Base-by-base conservation (phyloP, 2,888 invertebrate genomes). In the Cryptosula pallasiana region DNA sequence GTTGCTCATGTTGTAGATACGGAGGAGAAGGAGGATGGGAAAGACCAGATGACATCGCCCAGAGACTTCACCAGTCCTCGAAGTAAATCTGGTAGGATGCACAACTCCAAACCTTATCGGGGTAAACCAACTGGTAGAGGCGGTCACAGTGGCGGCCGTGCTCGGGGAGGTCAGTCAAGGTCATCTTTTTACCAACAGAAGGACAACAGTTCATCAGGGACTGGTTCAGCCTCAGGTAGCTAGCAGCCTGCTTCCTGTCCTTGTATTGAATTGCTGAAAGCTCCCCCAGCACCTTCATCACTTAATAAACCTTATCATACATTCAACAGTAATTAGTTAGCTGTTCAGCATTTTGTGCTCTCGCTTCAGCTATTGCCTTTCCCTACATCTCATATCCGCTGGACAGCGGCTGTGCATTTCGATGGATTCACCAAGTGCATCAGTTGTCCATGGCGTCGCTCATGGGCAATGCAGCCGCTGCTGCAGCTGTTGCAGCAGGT, bases 401-500 rank as follows among this genome's bases (percentile, higher is more conserved):
- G n/a, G 45, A 45, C 45, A 45, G 45, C 20, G 45, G 45, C 45
- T 45, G 20, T 45, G 5, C 45, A 5, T 5, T 45, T 5, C 45
- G 20, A 45, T 45, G 45, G 45, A 13, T 45, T 5, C 45, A 29
- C 69, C 69, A 34, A 13, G 34, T 25, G 35, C 29, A 35, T 5
- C 69, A 69, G 5, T 9, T 69, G 69, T 27, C 58, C 9, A 35
- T 29, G 69, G 69, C 35, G 16, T 5, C 69, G 35, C 69, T 29
- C 23, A 57, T 63, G 13, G 54, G 32, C 1, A 58, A 35, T 45
- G 45, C 45, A 13, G 5, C 45, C 5, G 9, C 20, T 5, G 45
- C 9, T 45, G 45, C 45, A 13, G 5, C 45, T 13, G 9, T 45
- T 5, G 45, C 9, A 45, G 45, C 45, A 45, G 45, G 45, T 45